A percentile compares a stretch with the other conserved stretches of the same genome.
These are phyloP conservation scores for Meiosimyza platycephala DNA, from an alignment of 2,888 invertebrate species.

Conservation along the genomic window DNA sequence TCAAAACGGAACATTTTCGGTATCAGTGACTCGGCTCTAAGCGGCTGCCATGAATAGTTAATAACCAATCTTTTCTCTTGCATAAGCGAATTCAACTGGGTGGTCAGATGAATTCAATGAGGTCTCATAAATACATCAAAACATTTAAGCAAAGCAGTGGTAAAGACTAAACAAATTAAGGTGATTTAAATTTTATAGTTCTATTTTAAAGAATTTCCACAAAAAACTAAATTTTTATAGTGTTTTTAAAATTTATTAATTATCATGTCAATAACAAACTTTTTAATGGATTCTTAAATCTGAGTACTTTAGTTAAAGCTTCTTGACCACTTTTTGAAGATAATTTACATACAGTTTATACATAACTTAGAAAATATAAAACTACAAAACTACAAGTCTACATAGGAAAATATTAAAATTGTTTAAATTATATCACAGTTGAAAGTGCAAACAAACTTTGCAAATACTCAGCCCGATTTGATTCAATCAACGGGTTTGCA, in stretches of 20 bases:
- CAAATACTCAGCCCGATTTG: not conserved
- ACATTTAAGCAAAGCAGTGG: too few species aligned
- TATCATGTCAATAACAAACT: not conserved
- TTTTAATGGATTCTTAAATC: too few species aligned
- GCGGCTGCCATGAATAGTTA: too few species aligned
- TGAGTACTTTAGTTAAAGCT: conserved; percentile 27
- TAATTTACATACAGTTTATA: not conserved
- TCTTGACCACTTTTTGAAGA: conserved; percentile 11
- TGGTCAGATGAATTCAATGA: too few species aligned
- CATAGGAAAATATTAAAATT: conserved; percentile 5
- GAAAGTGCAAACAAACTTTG: not conserved
- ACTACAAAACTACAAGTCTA: not conserved
- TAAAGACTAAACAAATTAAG: too few species aligned
- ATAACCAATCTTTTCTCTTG: too few species aligned
- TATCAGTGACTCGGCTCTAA: too few species aligned
- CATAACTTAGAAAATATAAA: not conserved
- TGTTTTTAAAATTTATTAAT: conserved; percentile 8
- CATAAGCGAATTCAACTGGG: too few species aligned
- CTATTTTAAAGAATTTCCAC: too few species aligned
- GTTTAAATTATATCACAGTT: conserved; percentile 33
- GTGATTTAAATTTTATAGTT: too few species aligned
- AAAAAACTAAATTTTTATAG: conserved; percentile 18
- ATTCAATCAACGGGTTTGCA: conserved; percentile 5
- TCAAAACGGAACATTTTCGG: too few species aligned
- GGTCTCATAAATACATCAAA: too few species aligned